Percentiles rank a stretch among this genome's conserved stretches.
Conservation (phyloP, 2,797 vertebrate species). For the Melanotaenia pygmaea region DNA sequence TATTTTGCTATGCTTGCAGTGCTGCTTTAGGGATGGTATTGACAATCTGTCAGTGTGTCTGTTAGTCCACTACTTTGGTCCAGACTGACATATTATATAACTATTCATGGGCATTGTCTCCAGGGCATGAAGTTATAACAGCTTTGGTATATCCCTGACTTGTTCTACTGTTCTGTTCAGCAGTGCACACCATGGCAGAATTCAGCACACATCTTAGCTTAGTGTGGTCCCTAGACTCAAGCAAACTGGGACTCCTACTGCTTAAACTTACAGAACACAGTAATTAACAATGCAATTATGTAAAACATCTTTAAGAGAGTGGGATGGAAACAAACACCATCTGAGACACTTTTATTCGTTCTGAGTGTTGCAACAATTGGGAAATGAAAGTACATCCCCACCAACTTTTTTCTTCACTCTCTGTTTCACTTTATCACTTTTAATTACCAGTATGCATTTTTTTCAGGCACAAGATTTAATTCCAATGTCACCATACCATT, state of each 20-base stretch:
- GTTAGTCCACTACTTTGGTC: background rate
- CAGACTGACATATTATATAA: background rate
- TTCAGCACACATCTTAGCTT: conserved; percentile 28
- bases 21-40: background rate
- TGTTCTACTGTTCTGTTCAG: conserved; percentile 14
- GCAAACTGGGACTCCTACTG: conserved; percentile 31
- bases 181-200: conserved; percentile 17
- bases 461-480: conserved; percentile 35
- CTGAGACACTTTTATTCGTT: conserved; percentile 47
- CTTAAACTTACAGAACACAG: conserved; percentile 49
- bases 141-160: background rate
- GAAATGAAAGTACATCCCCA: conserved; percentile 41
- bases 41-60: background rate
- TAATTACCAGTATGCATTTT: conserved; percentile 44
- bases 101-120: background rate
- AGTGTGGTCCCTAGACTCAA: conserved; percentile 14
- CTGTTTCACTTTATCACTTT: conserved; percentile 40
- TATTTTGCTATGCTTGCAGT: conserved; percentile 7
- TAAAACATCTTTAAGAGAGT: conserved; percentile 51
- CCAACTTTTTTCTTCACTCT: conserved; percentile 29
- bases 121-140: background rate
- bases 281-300: conserved; percentile 60
- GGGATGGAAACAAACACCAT: conserved; percentile 52
- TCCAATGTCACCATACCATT: conserved; percentile 26
- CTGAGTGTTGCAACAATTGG: conserved; percentile 25